phyloP scores from a whole-genome alignment of 2,113 vertebrate species.

The Lepisosteus oculatus region DNA sequence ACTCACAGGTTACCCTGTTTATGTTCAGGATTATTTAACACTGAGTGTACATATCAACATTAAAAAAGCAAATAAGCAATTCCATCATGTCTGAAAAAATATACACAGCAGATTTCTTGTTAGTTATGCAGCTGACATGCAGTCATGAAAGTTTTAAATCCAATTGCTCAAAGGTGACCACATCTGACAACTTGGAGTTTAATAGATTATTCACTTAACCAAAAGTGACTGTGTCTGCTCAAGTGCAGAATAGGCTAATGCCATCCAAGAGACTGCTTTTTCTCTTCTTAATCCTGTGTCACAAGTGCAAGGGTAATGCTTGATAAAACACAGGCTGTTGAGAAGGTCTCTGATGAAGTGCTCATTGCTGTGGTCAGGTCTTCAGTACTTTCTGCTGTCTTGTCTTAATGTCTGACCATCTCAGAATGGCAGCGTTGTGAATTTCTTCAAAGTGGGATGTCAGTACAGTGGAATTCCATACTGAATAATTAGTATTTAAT shows the following conservation, averaged over 20 bases:
- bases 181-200: constrained; percentile 3
- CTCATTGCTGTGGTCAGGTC: neutral
- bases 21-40: constrained; percentile 2
- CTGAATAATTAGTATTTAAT: too few species aligned
- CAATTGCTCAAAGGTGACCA: constrained; percentile 19
- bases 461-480: too few species aligned
- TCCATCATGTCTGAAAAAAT: neutral
- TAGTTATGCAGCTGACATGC: constrained; percentile 19
- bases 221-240: constrained; percentile 14
- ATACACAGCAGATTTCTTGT: constrained; percentile 4
- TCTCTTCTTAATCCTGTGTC: constrained; percentile 12
- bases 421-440: neutral
- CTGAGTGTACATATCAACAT: neutral
- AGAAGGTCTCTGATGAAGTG: constrained; percentile 4
- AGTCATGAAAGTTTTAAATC: constrained; percentile 9
- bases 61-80: neutral
- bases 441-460: neutral
- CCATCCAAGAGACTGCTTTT: neutral
- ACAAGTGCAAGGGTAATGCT: neutral
- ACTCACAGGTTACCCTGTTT: neutral
- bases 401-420: neutral
- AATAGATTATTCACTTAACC: constrained; percentile 11
- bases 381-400: neutral
- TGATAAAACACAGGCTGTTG: neutral
- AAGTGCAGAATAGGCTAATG: constrained; percentile 5